Conservation (phyloP, 2,888 invertebrate species). For the Erebia aethiops region DNA sequence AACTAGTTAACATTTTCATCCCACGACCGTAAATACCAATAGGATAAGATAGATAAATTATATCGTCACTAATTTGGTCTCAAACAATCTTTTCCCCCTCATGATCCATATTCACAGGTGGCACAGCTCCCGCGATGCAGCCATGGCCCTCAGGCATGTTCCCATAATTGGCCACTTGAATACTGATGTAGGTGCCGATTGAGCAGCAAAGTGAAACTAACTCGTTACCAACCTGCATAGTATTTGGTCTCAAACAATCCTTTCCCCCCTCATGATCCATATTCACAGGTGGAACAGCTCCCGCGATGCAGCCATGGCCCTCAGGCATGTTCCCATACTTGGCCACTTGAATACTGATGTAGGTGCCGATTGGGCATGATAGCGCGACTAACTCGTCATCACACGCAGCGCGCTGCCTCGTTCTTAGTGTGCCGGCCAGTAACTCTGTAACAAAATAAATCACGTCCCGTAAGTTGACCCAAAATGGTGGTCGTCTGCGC, state of each 20-base stretch:
- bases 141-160: conserved; percentile 73
- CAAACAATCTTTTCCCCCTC: conserved; percentile 81
- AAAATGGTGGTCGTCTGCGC: too few relatives aligned
- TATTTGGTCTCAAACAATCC: conserved; percentile 85
- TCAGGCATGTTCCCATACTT: conserved; percentile 88
- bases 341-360: conserved; percentile 93
- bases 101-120: conserved; percentile 46
- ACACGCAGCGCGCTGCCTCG: conserved; percentile 94
- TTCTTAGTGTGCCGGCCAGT: conserved; percentile 93
- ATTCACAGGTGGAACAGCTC: conserved; percentile 42
- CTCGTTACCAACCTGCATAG: conserved; percentile 84
- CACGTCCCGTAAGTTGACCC: too few relatives aligned
- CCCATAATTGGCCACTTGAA: conserved; percentile 85
- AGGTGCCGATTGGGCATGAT: conserved; percentile 95
- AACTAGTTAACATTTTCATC: too few relatives aligned
- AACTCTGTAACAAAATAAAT: conserved; percentile 89
- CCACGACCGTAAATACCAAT: too few relatives aligned
- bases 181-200: conserved; percentile 69
- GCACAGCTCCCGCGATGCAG: conserved; percentile 52
- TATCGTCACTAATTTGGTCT: conserved; percentile 81
- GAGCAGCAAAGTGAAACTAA: too few relatives aligned
- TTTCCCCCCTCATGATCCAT: conserved; percentile 71
- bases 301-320: conserved; percentile 61
- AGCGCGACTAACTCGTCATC: conserved; percentile 93
- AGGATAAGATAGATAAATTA: too few relatives aligned